Conservation (phyloP, 1,140 invertebrate genomes). For the Drosophila triauraria region DNA sequence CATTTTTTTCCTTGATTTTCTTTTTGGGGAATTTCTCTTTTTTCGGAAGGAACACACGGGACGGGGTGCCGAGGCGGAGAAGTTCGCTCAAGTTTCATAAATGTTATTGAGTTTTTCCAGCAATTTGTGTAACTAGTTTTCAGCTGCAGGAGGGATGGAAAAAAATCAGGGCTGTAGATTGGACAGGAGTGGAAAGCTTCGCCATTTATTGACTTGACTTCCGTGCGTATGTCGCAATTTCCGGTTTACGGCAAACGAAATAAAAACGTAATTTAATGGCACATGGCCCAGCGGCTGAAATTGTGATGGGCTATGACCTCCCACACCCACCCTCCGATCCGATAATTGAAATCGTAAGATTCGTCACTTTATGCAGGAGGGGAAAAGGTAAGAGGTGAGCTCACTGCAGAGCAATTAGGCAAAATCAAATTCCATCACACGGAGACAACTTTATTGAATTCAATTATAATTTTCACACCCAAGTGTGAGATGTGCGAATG, state of each 20-base stretch:
- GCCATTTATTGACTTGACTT: constrained; percentile 81
- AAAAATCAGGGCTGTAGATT: constrained; percentile 5
- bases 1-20: constrained; percentile 57
- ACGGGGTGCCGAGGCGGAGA: constrained; percentile 1
- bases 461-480: constrained; percentile 81
- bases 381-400: neutral
- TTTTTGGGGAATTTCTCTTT: constrained; percentile 44
- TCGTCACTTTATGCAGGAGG: constrained; percentile 59
- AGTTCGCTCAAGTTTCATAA: constrained; percentile 77
- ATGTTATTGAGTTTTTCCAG: constrained; percentile 67
- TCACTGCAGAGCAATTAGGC: constrained; percentile 58
- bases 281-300: constrained; percentile 29
- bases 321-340: constrained; percentile 8
- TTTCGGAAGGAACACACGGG: constrained; percentile 28
- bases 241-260: constrained; percentile 81
- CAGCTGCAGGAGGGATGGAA: neutral
- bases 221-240: constrained; percentile 83
- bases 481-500: constrained; percentile 52
- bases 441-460: constrained; percentile 78
- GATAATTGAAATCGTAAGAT: constrained; percentile 79
- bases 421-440: constrained; percentile 43
- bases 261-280: constrained; percentile 81
- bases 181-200: constrained; percentile 25
- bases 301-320: constrained; percentile 44
- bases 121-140: constrained; percentile 77